Base-by-base conservation (phyloP, 2,888 invertebrate species). In the Sipha maydis region DNA sequence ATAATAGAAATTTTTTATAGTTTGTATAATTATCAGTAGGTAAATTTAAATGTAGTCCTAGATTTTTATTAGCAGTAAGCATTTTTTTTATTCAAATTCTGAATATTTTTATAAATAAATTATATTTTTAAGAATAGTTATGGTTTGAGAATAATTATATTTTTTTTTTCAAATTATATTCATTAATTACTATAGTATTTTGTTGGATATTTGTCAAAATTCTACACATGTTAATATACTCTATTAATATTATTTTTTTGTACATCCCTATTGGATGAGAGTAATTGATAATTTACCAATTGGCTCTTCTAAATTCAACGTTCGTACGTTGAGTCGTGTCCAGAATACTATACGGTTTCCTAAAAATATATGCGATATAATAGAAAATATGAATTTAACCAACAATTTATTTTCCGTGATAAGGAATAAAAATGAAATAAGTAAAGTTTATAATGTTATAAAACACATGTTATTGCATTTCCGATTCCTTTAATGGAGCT, bases 271-370 rank as follows among this genome's bases (percentile, higher is more conserved):
- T n/a, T 21, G n/a, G 17, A 14, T 8, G 38, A 31, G 25, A 67
- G 31, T 67, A 88, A 88, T 75, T 82, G 73, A 82, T 88, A 82
- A 75, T 82, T 75, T 82, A 25, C 73, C 67, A 48, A 75, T 88
- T 76, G 80, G 61, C 82, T 61, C 25, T 75, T 82, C 80, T 56
- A 79, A 86, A 86, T 86, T 86, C 79, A 80, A 73, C 79, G 61
- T 75, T 75, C 82, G 82, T 76, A 67, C 31, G 41, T n/a, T 17
- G 56, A 56, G 17, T 67, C 85, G 85, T 79, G 85, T 38, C 38
- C 17, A 38, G 86, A 86, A 86, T 86, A 78, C 79, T 28, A 48
- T 38, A 19, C n/a, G 34, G 69, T 56, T 56, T 38, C 25, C 38
- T 25, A 34, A 41, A 56, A 61, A 61, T 11, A 8, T 76, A 38